phyloP scores from a whole-genome alignment of 1,140 invertebrate species.

The Xylocopa sonorina region DNA sequence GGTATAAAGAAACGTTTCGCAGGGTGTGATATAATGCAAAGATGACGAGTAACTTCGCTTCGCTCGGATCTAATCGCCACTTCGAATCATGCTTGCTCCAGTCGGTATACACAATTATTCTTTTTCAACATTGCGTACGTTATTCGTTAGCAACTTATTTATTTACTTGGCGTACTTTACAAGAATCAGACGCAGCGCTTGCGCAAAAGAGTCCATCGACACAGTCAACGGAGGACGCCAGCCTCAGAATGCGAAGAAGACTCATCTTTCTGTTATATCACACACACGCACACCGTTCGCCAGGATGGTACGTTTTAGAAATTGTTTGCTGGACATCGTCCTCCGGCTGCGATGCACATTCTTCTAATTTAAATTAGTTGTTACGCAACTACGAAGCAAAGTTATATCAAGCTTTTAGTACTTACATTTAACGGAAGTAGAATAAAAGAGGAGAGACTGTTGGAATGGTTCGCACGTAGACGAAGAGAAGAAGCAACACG shows the following conservation, averaged over 20 bases:
- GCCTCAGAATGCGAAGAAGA: too few relatives aligned
- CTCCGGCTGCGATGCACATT: background rate
- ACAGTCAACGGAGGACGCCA: too few relatives aligned
- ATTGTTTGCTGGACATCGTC: too few relatives aligned
- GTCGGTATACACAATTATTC: background rate
- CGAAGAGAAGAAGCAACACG: slow-evolving; percentile 1
- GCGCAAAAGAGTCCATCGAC: too few relatives aligned
- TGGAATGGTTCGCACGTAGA: too few relatives aligned
- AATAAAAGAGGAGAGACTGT: slow-evolving; percentile 10
- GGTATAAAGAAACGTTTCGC: background rate
- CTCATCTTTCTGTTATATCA: slow-evolving; percentile 37
- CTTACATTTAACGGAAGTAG: slow-evolving; percentile 34
- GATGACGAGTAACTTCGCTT: too few relatives aligned
- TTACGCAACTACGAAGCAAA: slow-evolving; percentile 1
- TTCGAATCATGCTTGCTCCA: background rate
- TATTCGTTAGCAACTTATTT: background rate
- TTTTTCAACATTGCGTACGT: background rate
- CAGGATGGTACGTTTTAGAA: too few relatives aligned
- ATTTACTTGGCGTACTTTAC: too few relatives aligned
- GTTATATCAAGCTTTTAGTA: slow-evolving; percentile 18
- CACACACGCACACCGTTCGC: too few relatives aligned
- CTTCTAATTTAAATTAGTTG: slow-evolving; percentile 7
- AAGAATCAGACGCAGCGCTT: too few relatives aligned
- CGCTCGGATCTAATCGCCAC: too few relatives aligned
- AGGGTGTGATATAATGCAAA: slow-evolving; percentile 37